Percentiles rank a stretch among this genome's conserved stretches.
phyloP scores from a whole-genome alignment of 2,888 invertebrate genomes.

The Nemotelus nigrinus region DNA sequence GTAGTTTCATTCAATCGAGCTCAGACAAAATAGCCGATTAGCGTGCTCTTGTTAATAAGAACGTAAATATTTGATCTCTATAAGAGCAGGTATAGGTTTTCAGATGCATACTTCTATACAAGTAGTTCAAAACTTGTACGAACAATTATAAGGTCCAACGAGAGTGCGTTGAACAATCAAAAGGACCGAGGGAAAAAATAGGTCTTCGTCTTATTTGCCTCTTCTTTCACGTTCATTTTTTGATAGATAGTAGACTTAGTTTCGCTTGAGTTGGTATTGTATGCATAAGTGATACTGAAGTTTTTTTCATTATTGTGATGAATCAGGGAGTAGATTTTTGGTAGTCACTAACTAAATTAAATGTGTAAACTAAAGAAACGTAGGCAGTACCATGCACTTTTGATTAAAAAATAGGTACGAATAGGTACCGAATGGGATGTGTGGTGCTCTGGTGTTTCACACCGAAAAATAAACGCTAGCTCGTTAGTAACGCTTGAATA shows the following conservation, averaged over 20 bases:
- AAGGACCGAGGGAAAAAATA: too few species aligned
- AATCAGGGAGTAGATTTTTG: too few species aligned
- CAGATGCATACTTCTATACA: too few species aligned
- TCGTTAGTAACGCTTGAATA: constrained; percentile 42
- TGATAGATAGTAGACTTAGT: neutral
- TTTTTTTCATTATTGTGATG: too few species aligned
- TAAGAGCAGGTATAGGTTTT: neutral
- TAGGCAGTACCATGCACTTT: neutral
- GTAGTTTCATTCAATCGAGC: neutral
- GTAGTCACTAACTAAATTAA: too few species aligned
- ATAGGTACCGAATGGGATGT: neutral
- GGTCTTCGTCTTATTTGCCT: neutral
- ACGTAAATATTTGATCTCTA: constrained; percentile 47
- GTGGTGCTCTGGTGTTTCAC: constrained; percentile 26
- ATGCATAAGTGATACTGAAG: too few species aligned
- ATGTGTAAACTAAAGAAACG: too few species aligned
- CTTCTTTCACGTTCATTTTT: neutral
- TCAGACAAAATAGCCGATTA: constrained; percentile 41
- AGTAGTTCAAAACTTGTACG: neutral
- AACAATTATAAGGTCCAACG: constrained; percentile 45
- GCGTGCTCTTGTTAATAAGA: constrained; percentile 46
- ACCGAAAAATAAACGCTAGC: constrained; percentile 21
- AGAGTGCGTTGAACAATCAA: constrained; percentile 22
- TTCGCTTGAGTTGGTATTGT: too few species aligned
- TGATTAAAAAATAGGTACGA: neutral